Base-by-base conservation (phyloP, 2,797 vertebrate species). In the Telmatherina bonti region DNA sequence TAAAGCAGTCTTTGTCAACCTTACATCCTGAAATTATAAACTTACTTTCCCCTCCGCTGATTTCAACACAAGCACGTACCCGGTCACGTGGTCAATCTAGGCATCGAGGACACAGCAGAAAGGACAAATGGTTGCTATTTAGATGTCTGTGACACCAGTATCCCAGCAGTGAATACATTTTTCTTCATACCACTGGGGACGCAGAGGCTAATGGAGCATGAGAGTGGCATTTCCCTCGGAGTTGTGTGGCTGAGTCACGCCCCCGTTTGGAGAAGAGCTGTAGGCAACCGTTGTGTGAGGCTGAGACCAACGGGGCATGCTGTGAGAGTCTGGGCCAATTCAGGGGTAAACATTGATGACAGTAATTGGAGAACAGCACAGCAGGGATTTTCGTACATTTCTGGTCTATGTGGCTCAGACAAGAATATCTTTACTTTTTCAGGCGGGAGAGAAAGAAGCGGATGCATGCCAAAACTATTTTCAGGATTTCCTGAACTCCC, bases 151-250 rank as follows among this genome's bases (percentile, higher is more conserved):
- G 62, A 77, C 72, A 31, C 70, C 81, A 68, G 70, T 72, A 67
- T 80, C 73, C 83, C 72, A 70, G 75, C 69, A 71, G 79, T 75
- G 74, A 86, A 91, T 83, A 75, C 82, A 90, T 93, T 92, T 92
- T 85, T 91, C 91, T 92, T 92, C 87, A 85, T 91, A 49, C 88
- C 88, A 74, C 84, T 58, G 76, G 86, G 85, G 86, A 89, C 64
- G 61, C 26, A 29, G 57, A 15, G 74, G 74, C 89, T 93, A 94
- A 94, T 94, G 88, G 89, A 88, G 90, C 90, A 83, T 91, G 90
- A 90, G 91, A 92, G 85, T 86, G 87, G 82, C 88, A 85, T 82
- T 78, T 89, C 83, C 89, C 78, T 82, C 8, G 41, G 71, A 84
- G 84, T 83, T 72, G 81, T 76, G 86, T 67, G 67, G 82, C 88